Conservation (phyloP, 2,113 vertebrate genomes). For the Malaclemys terrapin region DNA sequence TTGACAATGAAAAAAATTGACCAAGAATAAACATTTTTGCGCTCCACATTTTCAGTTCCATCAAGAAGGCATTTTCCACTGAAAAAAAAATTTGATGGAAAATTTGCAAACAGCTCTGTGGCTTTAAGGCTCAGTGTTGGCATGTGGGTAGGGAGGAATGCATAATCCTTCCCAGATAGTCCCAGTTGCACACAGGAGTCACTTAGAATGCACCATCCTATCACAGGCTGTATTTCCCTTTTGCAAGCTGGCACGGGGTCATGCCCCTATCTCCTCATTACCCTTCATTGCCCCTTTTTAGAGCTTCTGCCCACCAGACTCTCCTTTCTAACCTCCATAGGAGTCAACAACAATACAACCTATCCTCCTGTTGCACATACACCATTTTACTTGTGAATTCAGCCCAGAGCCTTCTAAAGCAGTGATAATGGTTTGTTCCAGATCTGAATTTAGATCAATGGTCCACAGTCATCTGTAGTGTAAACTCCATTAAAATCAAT, state of each 20-base stretch:
- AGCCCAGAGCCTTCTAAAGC: background rate
- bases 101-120: background rate
- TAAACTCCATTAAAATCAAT: background rate
- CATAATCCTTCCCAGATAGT: background rate
- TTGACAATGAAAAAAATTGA: background rate
- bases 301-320: accelerated
- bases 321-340: background rate
- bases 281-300: background rate
- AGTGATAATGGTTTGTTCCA: background rate
- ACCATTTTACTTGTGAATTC: background rate
- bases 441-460: background rate
- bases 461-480: background rate
- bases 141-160: background rate
- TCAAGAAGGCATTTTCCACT: background rate
- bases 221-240: background rate
- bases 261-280: background rate
- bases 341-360: accelerated
- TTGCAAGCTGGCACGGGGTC: background rate
- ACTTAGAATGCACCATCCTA: background rate
- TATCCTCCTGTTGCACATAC: accelerated
- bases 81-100: background rate
- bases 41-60: background rate
- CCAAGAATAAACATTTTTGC: background rate
- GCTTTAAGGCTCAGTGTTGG: accelerated
- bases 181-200: background rate